Conservation (phyloP, 2,797 vertebrate species). For the Hirundo rustica region DNA sequence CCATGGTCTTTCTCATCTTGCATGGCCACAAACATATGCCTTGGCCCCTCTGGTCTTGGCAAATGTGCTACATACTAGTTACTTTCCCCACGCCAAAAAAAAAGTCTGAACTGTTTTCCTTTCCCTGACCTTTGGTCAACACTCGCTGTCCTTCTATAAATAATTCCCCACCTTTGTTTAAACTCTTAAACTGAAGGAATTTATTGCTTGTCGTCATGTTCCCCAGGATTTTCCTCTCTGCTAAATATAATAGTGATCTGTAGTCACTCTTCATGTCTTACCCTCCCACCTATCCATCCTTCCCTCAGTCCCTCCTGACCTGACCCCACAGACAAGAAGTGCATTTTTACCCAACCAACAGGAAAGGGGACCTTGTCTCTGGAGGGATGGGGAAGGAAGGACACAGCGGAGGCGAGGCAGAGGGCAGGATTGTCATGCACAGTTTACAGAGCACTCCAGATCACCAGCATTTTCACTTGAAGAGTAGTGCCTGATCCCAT, state of each 20-base stretch:
- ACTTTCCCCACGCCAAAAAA: not conserved
- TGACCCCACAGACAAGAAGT: not conserved
- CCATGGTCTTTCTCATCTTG: not conserved
- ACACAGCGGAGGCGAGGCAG: rapidly evolving
- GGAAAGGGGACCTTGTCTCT: not conserved
- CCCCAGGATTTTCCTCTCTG: not conserved
- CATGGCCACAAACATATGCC: not conserved
- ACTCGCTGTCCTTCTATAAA: conserved; percentile 14
- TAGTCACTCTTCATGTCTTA: not conserved
- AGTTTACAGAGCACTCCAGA: not conserved
- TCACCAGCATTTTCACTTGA: not conserved
- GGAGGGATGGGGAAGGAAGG: not conserved
- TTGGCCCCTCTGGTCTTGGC: not conserved
- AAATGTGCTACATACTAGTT: not conserved
- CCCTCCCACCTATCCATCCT: not conserved
- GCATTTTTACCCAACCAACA: not conserved
- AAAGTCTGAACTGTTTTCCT: conserved; percentile 6
- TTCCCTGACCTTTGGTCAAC: conserved; percentile 54
- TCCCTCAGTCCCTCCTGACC: not conserved
- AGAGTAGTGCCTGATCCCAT: not conserved
- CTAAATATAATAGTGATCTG: not conserved
- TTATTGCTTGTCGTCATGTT: conserved; percentile 48
- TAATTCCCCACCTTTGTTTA: conserved; percentile 62
- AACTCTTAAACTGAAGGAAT: conserved; percentile 47
- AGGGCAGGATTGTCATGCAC: not conserved